Base-by-base conservation (phyloP, 64 coral and sea anemone species). In the Hydrozoanthus tunicans region DNA sequence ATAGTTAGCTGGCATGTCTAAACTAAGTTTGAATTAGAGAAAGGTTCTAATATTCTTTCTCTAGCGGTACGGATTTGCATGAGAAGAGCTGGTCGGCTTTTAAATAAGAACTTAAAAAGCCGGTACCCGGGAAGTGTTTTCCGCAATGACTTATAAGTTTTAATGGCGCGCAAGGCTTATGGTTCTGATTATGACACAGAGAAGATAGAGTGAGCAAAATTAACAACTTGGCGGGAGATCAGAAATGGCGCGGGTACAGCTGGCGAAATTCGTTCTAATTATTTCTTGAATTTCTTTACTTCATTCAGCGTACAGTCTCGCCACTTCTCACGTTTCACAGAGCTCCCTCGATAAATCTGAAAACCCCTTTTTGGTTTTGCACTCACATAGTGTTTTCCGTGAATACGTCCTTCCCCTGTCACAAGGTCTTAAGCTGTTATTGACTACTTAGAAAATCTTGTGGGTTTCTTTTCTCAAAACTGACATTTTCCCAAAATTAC, bases 191-290 rank as follows among this genome's bases (percentile, higher is more conserved):
- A 61, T 3, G 20, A 75, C 68, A 24, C 53, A 73, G 68, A 24
- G 84, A 74, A 88, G 23, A 88, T 11, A 23, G 84, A 88, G 68
- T 59, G 56, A 88, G 66, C 26, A 86, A 88, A 88, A 88, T 88
- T 88, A 74, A 73, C 69, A 88, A 6, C 84, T 58, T 88, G 69
- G 84, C 70, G 84, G 84, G 84, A 75, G 52, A 61, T 88, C 69
- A 26, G 6, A 54, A 43, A 27, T 88, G 68, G 68, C 69, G 70
- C 27, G 51, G 54, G 69, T 58, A 11, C 84, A 88, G 68, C 84
- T 88, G 84, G 84, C 70, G 14, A 61, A 88, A 23, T 74, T 88
- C 84, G 61, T 24, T 88, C 68, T 88, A 88, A 88, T 88, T 88
- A 88, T 73, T 88, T 86, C 59, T 59, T 10, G 6, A 26, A 24